Percentiles rank a stretch among this genome's conserved stretches.
These are phyloP conservation scores for Cheilinus undulatus DNA, from an alignment of 2,113 vertebrate genomes.

Conservation along the genomic window DNA sequence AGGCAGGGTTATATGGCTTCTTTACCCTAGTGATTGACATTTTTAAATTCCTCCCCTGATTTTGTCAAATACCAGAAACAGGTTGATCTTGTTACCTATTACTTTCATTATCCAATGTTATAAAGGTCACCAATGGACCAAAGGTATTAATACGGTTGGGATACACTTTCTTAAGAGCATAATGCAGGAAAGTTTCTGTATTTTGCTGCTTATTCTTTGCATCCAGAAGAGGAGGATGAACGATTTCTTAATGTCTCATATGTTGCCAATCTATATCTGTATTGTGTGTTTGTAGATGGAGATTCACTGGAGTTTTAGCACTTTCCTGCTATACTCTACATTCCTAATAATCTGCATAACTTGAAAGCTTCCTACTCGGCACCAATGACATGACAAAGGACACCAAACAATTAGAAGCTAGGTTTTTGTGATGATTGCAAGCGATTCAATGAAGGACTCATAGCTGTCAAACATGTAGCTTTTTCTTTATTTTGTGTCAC, in stretches of 20 bases:
- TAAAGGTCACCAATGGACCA: constrained; percentile 21
- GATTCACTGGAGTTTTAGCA: constrained; percentile 41
- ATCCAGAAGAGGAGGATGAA: constrained; percentile 3
- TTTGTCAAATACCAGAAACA: background rate
- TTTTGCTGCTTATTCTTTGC: constrained; percentile 15
- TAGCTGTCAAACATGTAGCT: constrained; percentile 30
- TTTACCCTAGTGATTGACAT: background rate
- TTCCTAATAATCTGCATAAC: constrained; percentile 19
- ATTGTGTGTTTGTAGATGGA: constrained; percentile 29
- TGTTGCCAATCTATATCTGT: constrained; percentile 73
- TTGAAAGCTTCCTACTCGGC: constrained; percentile 16
- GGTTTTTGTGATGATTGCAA: background rate
- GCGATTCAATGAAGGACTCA: constrained; percentile 6
- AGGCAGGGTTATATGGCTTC: too few species aligned
- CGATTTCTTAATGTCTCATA: constrained; percentile 30
- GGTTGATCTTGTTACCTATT: background rate
- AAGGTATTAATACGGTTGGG: background rate
- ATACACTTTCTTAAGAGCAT: background rate
- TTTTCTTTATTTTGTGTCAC: constrained; percentile 15
- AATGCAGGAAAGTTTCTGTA: constrained; percentile 16
- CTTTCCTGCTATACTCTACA: constrained; percentile 12
- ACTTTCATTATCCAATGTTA: background rate
- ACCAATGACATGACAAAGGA: background rate
- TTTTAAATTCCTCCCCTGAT: background rate
- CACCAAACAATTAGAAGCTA: constrained; percentile 1